Percentiles rank a stretch among this genome's conserved stretches.
These are phyloP conservation scores for Sebastes reedi DNA, from an alignment of 2,797 vertebrate genomes.

Conservation along the genomic window DNA sequence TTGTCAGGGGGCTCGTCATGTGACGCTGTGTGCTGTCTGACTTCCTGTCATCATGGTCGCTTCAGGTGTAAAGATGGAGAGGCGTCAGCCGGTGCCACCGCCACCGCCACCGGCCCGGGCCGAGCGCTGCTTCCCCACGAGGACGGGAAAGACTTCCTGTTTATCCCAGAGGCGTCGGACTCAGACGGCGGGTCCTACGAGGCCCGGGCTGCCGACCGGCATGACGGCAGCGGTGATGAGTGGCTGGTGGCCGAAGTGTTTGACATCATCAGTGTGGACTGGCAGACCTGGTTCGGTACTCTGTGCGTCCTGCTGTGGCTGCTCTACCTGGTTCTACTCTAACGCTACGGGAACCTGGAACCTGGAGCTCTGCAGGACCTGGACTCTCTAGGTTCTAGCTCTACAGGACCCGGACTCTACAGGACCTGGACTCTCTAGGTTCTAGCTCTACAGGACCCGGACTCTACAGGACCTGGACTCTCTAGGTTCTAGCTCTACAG, in stretches of 20 bases:
- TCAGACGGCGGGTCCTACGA: slow-evolving; percentile 82
- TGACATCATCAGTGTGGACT: slow-evolving; percentile 69
- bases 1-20: no score
- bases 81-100: no score
- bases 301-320: slow-evolving; percentile 89
- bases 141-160: slow-evolving; percentile 84
- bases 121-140: slow-evolving; percentile 82
- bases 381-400: no score
- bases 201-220: slow-evolving; percentile 76
- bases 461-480: no score
- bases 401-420: no score
- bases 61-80: slow-evolving; percentile 70
- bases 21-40: slow-evolving; percentile 35
- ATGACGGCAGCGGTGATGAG: slow-evolving; percentile 50
- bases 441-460: no score
- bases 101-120: slow-evolving; percentile 51
- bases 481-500: no score
- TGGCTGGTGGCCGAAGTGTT: slow-evolving; percentile 2
- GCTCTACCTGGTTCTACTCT: slow-evolving; percentile 85
- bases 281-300: slow-evolving; percentile 78
- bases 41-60: slow-evolving; percentile 66
- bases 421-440: no score
- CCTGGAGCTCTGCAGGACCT: no score
- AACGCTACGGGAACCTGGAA: neutral
- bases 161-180: slow-evolving; percentile 81